Percentiles rank a stretch among this genome's conserved stretches.
Conservation (phyloP, 2,113 vertebrate genomes). For the Rhabdomys dilectus region DNA sequence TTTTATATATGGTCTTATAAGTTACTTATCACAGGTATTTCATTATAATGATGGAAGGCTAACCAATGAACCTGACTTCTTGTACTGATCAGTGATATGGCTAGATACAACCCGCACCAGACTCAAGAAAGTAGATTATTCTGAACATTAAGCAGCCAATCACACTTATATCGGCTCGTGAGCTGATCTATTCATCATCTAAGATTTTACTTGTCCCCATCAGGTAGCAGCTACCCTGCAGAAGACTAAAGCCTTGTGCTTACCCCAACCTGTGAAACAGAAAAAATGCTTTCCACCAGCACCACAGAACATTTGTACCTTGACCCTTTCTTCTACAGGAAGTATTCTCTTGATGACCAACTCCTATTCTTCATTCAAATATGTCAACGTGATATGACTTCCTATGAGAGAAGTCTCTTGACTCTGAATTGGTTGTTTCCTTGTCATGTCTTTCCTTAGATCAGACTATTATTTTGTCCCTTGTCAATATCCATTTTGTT, state of each 20-base stretch:
- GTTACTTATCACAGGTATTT: not conserved
- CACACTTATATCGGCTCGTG: not conserved
- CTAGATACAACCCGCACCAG: not conserved
- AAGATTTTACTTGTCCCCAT: not conserved
- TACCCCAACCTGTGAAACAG: not conserved
- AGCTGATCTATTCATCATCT: not conserved
- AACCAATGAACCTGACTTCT: not conserved
- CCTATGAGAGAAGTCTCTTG: not conserved
- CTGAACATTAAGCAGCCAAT: not conserved
- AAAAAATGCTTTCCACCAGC: not conserved
- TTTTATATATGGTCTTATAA: not conserved
- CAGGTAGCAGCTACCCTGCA: not conserved
- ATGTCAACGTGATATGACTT: not conserved
- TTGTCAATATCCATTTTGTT: not conserved
- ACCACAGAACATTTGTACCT: not conserved
- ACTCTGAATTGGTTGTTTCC: not conserved
- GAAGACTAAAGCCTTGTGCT: not conserved
- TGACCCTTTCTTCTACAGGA: not conserved
- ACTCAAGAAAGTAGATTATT: not conserved
- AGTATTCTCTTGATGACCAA: not conserved
- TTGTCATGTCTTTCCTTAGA: not conserved
- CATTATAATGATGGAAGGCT: not conserved
- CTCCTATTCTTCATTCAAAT: not conserved
- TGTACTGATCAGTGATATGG: not conserved
- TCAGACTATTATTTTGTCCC: not conserved